A percentile compares a stretch with the other conserved stretches of the same genome.
Conservation (phyloP, 2,888 invertebrate species). For the Hymenopus coronatus region DNA sequence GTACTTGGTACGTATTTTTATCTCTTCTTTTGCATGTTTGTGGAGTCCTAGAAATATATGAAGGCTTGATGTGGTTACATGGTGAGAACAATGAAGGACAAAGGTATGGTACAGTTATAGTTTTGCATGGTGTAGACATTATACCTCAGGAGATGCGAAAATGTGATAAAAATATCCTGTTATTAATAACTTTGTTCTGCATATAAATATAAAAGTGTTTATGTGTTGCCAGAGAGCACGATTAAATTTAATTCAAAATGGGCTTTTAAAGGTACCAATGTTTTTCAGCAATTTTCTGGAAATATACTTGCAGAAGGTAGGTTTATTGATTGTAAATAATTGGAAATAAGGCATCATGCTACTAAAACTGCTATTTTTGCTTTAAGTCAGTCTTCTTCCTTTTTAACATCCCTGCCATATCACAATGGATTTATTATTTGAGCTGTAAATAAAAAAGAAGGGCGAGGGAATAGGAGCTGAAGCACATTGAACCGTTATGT, state of each 20-base stretch:
- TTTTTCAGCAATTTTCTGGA: neutral
- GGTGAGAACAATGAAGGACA: neutral
- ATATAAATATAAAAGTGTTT: neutral
- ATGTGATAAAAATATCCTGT: neutral
- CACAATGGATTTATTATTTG: neutral
- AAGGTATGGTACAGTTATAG: constrained; percentile 10
- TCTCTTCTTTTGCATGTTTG: neutral
- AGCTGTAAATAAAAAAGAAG: neutral
- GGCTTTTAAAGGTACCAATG: neutral
- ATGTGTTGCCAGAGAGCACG: neutral
- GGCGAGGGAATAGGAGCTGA: neutral
- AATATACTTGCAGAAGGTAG: neutral
- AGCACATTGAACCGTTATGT: neutral
- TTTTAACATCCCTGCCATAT: neutral
- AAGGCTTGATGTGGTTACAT: neutral
- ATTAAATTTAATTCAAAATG: neutral
- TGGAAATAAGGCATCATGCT: neutral
- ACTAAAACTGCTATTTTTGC: neutral
- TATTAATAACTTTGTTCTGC: neutral
- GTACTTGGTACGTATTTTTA: neutral
- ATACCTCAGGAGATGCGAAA: constrained; percentile 26
- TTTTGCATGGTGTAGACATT: constrained; percentile 9
- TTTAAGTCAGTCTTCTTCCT: neutral
- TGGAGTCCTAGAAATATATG: neutral
- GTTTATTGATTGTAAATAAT: neutral